Evolutionary conservation across 2,797 vertebrate genomes (phyloP), one percentile per base, ranked within the genome.

Genomic region (Spinus olivaceus): DNA sequence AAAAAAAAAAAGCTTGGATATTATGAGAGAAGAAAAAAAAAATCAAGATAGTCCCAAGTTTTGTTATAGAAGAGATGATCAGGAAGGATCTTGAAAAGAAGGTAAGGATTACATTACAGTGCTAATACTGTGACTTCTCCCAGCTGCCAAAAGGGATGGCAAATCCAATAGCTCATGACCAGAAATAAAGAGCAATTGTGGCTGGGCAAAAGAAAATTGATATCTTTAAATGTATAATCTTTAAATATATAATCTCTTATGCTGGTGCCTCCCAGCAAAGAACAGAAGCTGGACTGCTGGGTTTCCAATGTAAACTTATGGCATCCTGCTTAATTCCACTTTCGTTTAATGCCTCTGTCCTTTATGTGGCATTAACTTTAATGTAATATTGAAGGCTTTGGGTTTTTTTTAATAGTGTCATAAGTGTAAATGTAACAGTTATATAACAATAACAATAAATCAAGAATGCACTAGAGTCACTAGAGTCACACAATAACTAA

Each of bases 381-480:
- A 95, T 96, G 77, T 74, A 96, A 92, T 93, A 93, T 80, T 96
- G 64, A 95, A 96, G 73, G 90, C 41, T 81, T 70, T 84, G 80
- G 30, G 2, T 4, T 69, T 49, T 76, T 60, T 96, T 79, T 91
- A 96, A 95, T 94, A 72, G 74, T 39, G 8, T 90, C 44, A 4
- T 94, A 92, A 94, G 94, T 96, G 83, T 90, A 96, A 97, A 88
- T 53, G 44, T 83, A 96, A 86, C 90, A 91, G 90, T 95, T 96
- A 95, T 86, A 94, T 89, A 93, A 97, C 96, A 95, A 85, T 87
- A 96, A 97, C 83, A 86, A 85, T 94, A 97, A 97, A 97, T 97
- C 92, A 94, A 84, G 81, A 67, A 73, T 70, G 65, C 86, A 88
- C 66, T 91, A 42, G 46, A 94, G 42, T 85, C 95, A 81, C 80